phyloP scores from a whole-genome alignment of 2,797 vertebrate species.

The Brachyalestes nurse region DNA sequence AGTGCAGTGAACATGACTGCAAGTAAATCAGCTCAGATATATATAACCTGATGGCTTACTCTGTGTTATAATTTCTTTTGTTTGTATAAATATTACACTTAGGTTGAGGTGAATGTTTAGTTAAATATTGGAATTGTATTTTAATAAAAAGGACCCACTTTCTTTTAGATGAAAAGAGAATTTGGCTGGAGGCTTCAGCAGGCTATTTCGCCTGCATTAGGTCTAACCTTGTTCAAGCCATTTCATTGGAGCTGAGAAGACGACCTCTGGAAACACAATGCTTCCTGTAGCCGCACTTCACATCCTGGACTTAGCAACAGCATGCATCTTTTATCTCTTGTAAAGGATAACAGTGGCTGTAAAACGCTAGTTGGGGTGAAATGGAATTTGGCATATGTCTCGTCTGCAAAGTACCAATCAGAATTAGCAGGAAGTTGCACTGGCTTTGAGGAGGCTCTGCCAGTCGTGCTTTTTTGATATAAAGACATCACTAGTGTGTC shows the following conservation, averaged over 20 bases:
- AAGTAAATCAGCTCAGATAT: neutral
- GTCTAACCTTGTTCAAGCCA: neutral
- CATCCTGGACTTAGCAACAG: conserved; percentile 25
- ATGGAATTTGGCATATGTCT: too few relatives aligned
- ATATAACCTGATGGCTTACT: too few relatives aligned
- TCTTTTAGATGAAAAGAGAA: neutral
- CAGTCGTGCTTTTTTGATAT: too few relatives aligned
- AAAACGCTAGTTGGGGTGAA: too few relatives aligned
- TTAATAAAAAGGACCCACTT: too few relatives aligned
- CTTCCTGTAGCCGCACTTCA: neutral
- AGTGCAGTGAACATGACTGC: neutral
- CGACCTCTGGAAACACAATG: conserved; percentile 11
- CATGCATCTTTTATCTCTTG: neutral
- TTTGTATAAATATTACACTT: too few relatives aligned
- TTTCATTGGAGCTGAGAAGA: neutral
- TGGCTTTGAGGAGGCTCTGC: too few relatives aligned
- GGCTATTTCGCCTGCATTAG: neutral
- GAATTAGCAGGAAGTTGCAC: too few relatives aligned
- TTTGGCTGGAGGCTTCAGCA: neutral
- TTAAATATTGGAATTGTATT: neutral
- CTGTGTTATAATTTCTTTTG: too few relatives aligned
- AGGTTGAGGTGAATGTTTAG: neutral
- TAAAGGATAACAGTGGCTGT: neutral
- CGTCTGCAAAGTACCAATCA: too few relatives aligned
- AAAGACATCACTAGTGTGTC: too few relatives aligned